Evolutionary conservation across 2,888 invertebrate genomes (phyloP), one percentile per base, ranked within the genome.

Genomic region (Maniola hyperantus): DNA sequence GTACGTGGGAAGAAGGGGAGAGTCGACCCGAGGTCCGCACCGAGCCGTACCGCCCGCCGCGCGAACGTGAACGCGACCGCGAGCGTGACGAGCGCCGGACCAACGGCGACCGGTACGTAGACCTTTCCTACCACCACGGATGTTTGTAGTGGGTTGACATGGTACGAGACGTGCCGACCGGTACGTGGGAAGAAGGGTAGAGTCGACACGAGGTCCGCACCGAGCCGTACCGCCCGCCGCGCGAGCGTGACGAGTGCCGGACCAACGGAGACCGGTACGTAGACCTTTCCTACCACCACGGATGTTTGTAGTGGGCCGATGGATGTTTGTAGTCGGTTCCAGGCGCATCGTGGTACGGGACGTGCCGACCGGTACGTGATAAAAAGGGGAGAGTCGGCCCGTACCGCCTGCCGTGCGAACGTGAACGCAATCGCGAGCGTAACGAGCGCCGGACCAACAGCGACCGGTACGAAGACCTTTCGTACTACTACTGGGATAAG

Each of bases 301-400:
- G 2, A 42, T 57, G 11, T 50, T 10, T 65, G 8, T 61, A 83
- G 83, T 80, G 65, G 91, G 86, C 55, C 88, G 92, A 4, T 95
- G 97, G 55, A 97, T 57, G 11, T 50, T 8, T 65, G 8, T 61
- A 83, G 83, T 80, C 65, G 91, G 86, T 57, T 97, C 97, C 76
- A 97, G 98, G 0, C 95, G 98, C 10, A 95, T 98, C 70, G 92
- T 95, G 89, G 93, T 95, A 70, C 93, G 96, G 39, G 95, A 95
- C 79, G 90, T 93, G 81, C 76, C 83, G 33, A 69, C 69, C 67
- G 73, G 69, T 65, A 78, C 76, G 48, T 79, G 87, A 77, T 75
- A 76, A 73, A 81, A 82, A 53, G 70, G 69, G 61, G 82, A 81
- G 63, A 64, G 70, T 44, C 63, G 66, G 1, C 34, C 63, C 75